Percentiles rank a stretch among this genome's conserved stretches.
Conservation (phyloP, 2,797 vertebrate species). For the Pseudocheirus occidentalis region DNA sequence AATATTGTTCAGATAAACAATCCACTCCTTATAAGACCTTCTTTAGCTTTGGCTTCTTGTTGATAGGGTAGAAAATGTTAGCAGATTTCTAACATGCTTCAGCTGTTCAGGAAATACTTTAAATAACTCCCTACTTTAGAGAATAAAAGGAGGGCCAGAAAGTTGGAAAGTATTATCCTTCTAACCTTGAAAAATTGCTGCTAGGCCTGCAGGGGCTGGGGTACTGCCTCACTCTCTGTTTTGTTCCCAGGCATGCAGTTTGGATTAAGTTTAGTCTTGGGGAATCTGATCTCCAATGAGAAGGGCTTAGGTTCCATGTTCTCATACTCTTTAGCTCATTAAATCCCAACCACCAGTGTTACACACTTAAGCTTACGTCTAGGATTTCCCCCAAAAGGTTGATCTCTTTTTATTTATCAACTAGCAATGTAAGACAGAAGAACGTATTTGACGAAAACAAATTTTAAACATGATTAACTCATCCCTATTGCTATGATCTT, state of each 20-base stretch:
- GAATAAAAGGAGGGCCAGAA: conserved; percentile 56
- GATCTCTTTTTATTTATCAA: background rate
- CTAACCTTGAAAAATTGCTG: conserved; percentile 3
- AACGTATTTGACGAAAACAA: background rate
- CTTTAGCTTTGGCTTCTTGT: conserved; percentile 59
- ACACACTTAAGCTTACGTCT: background rate
- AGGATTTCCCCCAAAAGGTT: background rate
- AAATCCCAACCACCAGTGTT: background rate
- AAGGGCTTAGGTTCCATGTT: background rate
- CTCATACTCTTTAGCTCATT: background rate
- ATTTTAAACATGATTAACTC: background rate
- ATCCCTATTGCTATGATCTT: background rate
- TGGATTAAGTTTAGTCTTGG: background rate
- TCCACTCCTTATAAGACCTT: conserved; percentile 50
- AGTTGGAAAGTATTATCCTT: conserved; percentile 58
- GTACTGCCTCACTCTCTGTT: background rate
- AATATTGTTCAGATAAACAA: conserved; percentile 3
- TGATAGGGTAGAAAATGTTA: conserved; percentile 61
- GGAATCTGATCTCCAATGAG: background rate
- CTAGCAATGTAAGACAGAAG: background rate
- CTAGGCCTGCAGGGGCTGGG: background rate
- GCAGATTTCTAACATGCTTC: conserved; percentile 75
- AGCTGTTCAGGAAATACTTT: conserved; percentile 75
- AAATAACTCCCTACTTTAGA: conserved; percentile 68
- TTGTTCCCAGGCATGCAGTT: background rate